Conservation (phyloP, 2,888 invertebrate genomes). For the Lamproptera curius region DNA sequence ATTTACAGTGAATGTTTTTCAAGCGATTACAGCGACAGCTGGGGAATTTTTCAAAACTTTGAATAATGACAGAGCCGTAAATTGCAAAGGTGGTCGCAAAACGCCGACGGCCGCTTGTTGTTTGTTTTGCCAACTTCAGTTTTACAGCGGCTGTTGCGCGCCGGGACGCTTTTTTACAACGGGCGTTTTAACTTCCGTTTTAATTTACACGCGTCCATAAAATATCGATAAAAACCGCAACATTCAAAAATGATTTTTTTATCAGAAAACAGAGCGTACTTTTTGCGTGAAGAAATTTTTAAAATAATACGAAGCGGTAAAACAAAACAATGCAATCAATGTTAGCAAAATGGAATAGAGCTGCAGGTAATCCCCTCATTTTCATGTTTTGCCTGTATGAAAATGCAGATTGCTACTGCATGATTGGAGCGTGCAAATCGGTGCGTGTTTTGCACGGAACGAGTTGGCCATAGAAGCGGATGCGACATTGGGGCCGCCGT, state of each 20-base stretch:
- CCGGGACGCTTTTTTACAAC: conserved; percentile 49
- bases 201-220: conserved; percentile 15
- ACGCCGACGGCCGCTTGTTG: conserved; percentile 48
- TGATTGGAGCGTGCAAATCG: no score
- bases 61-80: conserved; percentile 65
- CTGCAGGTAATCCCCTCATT: no score
- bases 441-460: no score
- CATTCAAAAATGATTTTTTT: neutral
- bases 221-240: conserved; percentile 14
- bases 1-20: conserved; percentile 55
- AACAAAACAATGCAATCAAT: no score
- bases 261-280: no score
- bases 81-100: conserved; percentile 60
- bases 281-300: no score
- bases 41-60: conserved; percentile 60
- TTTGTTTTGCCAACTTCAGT: conserved; percentile 61
- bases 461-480: no score
- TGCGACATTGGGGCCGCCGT: no score
- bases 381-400: no score
- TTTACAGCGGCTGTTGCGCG: conserved; percentile 57
- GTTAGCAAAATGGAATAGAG: no score
- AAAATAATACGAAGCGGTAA: no score
- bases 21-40: conserved; percentile 48
- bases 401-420: no score
- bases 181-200: conserved; percentile 28